Base-by-base conservation (phyloP, 2,113 vertebrate species). In the Thymallus thymallus region DNA sequence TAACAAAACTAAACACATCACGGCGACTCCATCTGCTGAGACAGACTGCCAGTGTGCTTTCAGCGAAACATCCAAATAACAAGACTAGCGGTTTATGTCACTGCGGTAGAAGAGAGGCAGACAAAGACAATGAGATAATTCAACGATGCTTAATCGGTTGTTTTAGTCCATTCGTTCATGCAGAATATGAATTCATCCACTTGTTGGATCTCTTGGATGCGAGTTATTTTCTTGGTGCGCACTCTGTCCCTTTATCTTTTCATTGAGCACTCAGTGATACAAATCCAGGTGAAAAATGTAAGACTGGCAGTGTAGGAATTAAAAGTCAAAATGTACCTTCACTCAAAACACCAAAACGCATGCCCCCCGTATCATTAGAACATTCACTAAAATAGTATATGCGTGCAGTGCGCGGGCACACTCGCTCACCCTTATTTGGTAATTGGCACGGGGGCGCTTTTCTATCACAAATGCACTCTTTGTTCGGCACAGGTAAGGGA, bases 191-290 rank as follows among this genome's bases (percentile, higher is more conserved):
- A 65, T 45, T 77, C 77, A 76, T 82, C 86, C 89, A 91, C 90
- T 88, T 91, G 90, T 91, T 91, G 90, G 88, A 90, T 84, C 16
- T 74, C 66, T 68, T 88, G 86, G 79, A 85, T 16, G 30, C 9
- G 14, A 68, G 48, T 51, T 18, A 18, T 51, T 51, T 51, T 51
- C 30, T 22, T 67, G 22, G n/a, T 10, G 86, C 84, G 82, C 86
- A 79, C 85, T 74, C 80, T 74, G 14, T 68, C 79, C 67, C 76
- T 70, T 51, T 3, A 12, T 13, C 32, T 48, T 41, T 78, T 76
- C 82, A 66, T 32, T 41, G 71, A n/a, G 66, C 74, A 72, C 2
- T 41, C 20, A 35, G 35, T 67, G 71, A 18, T 12, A 24, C 0
- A 22, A 75, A 81, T 83, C 81, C 86, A 81, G 68, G 32, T 41